Evolutionary conservation across 2,797 vertebrate genomes (phyloP).

Genomic region (Melanotaenia parkinsoni): DNA sequence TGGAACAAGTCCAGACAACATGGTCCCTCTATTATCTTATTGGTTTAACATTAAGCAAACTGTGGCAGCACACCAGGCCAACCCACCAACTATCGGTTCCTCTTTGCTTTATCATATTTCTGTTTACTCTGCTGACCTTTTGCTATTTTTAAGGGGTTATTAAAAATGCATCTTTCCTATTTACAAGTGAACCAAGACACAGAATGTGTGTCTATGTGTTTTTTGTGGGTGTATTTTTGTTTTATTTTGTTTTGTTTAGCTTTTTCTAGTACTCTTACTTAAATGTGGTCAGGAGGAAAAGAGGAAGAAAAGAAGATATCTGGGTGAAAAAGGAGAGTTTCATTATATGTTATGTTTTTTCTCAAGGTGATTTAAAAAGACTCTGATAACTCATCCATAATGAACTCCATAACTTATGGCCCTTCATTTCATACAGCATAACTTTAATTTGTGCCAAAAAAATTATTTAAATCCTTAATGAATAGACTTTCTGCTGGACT

Average conservation of each 20-base stretch:
- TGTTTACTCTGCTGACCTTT: constrained; percentile 67
- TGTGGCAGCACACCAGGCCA: constrained; percentile 75
- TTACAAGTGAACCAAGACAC: constrained; percentile 44
- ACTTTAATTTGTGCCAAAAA: constrained; percentile 5
- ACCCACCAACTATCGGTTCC: constrained; percentile 60
- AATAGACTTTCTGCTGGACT: constrained; percentile 41
- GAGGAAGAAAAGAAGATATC: background rate
- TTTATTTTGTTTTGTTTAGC: too few relatives aligned
- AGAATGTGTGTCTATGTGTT: constrained; percentile 4
- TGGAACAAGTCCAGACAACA: constrained; percentile 50
- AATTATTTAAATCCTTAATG: constrained; percentile 32
- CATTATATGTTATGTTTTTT: background rate
- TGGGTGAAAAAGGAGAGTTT: too few relatives aligned
- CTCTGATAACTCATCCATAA: background rate
- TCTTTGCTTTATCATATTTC: constrained; percentile 71
- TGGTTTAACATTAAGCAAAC: constrained; percentile 78
- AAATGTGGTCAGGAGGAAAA: constrained; percentile 20
- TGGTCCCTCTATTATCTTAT: constrained; percentile 69
- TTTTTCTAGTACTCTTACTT: constrained; percentile 30
- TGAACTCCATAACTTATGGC: background rate
- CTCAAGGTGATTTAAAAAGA: constrained; percentile 1
- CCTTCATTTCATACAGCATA: constrained; percentile 15
- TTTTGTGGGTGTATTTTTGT: background rate
- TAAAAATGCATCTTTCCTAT: constrained; percentile 68
- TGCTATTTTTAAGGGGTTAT: constrained; percentile 61